Base-by-base conservation (phyloP, 2,113 vertebrate genomes). In the Caranx melampygus region DNA sequence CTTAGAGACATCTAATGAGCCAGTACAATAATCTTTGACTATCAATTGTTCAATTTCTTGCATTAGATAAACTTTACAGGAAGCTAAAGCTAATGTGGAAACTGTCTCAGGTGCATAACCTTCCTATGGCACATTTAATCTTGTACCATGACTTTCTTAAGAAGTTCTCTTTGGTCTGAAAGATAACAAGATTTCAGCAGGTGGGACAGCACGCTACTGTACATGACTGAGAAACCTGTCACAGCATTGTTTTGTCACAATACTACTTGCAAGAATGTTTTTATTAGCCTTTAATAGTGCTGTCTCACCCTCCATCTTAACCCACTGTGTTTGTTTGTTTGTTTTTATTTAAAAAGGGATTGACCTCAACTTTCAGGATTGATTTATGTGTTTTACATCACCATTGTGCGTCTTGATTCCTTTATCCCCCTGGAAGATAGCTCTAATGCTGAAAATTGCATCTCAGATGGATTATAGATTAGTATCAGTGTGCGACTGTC, bases 171-270 rank as follows among this genome's bases (percentile, higher is more conserved):
- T 76, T 79, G 71, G 82, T 81, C 60, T 85, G 34, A 79, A 63
- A 77, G 73, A 87, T 70, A 72, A 78, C 59, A 74, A 69, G 54
- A 58, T 61, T 64, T 47, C 45, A 77, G 73, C 49, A 80, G 78
- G 82, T 78, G 49, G 73, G 84, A 87, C 40, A 65, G 51, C 55
- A 33, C 77, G 72, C 54, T 45, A 69, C 70, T 75, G 26, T 26
- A 26, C 26, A 26, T 57, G 85, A 88, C 86, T 87, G 90, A 79
- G 81, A 85, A 91, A 93, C 87, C 82, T 42, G 31, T 72, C 68
- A 71, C 16, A 44, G 47, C 47, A 55, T 60, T 47, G 26, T 57
- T 72, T 75, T 42, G 15, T 75, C 83, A 75, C 45, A 26, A 52
- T 55, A 68, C 34, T 49, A 58, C 63, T 72, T 66, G 51, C 63